Percentiles rank a stretch among this genome's conserved stretches.
These are phyloP conservation scores for Ceramica pisi DNA, from an alignment of 2,888 invertebrate genomes.

Conservation along the genomic window DNA sequence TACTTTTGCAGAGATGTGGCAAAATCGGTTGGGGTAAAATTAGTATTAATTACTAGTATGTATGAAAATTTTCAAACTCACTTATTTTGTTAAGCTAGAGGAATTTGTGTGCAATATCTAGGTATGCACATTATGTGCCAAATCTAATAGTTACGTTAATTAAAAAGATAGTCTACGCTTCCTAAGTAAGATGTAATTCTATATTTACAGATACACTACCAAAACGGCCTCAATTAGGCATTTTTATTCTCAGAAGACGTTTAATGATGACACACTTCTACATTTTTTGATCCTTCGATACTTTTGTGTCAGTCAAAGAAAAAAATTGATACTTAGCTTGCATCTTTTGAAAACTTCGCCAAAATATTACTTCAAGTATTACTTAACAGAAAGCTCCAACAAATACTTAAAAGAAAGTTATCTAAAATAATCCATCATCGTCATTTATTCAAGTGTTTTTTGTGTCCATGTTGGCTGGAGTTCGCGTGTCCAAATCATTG, in stretches of 20 bases:
- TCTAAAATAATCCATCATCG: conserved; percentile 12
- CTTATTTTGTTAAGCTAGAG: background rate
- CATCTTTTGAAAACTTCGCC: background rate
- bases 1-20: conserved; percentile 47
- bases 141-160: background rate
- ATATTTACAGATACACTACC: background rate
- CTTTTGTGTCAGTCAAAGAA: background rate
- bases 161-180: background rate
- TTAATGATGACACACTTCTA: conserved; percentile 2
- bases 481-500: conserved; percentile 79
- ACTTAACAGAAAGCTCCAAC: background rate
- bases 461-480: conserved; percentile 47
- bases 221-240: background rate
- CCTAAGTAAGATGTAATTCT: background rate
- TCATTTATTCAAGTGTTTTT: conserved; percentile 9
- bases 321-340: background rate
- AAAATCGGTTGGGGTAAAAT: conserved; percentile 46
- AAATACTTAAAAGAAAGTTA: background rate
- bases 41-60: conserved; percentile 38
- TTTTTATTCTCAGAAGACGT: background rate
- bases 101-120: conserved; percentile 9
- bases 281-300: background rate
- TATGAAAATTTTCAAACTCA: conserved; percentile 8
- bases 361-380: background rate
- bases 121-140: background rate